A percentile compares a stretch with the other conserved stretches of the same genome.
phyloP scores from a whole-genome alignment of 2,113 vertebrate genomes.

The Lucifuga dentata region DNA sequence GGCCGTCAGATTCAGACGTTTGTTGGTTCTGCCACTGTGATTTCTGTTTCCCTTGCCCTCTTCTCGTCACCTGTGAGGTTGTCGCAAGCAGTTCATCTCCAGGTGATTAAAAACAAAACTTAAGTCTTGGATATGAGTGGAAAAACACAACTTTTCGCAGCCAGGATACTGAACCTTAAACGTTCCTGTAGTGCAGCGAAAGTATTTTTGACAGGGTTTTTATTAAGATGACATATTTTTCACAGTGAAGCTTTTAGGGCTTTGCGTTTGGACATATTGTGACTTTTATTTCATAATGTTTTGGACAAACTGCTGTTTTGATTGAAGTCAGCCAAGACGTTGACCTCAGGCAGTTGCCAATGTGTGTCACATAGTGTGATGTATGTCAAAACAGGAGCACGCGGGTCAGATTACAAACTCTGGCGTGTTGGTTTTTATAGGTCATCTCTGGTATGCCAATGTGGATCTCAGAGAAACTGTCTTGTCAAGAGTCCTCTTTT shows the following conservation, averaged over 20 bases:
- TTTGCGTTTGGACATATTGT: conserved; percentile 5
- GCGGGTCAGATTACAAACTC: conserved; percentile 51
- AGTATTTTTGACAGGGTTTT: conserved; percentile 8
- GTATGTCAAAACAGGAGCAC: conserved; percentile 41
- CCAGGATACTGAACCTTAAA: conserved; percentile 22
- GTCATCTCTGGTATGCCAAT: conserved; percentile 47
- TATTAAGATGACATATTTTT: conserved; percentile 39
- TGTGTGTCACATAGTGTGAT: conserved; percentile 20
- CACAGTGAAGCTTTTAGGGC: conserved; percentile 22
- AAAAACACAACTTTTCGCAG: conserved; percentile 5
- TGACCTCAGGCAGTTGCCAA: conserved; percentile 21
- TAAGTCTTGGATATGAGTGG: conserved; percentile 42
- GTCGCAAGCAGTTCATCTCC: conserved; percentile 28
- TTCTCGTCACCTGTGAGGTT: not conserved
- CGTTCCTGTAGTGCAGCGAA: conserved; percentile 48
- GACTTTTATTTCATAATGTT: conserved; percentile 31
- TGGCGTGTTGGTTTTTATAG: conserved; percentile 53
- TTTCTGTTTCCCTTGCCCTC: not conserved
- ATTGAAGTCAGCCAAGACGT: conserved; percentile 23
- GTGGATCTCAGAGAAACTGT: conserved; percentile 15
- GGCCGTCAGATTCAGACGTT: conserved; percentile 30
- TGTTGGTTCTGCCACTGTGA: conserved; percentile 1
- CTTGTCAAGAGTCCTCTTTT: conserved; percentile 32
- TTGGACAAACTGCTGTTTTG: conserved; percentile 10
- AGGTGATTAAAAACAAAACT: conserved; percentile 27